Base-by-base conservation (phyloP, 2,113 vertebrate species). In the Lepus europaeus region DNA sequence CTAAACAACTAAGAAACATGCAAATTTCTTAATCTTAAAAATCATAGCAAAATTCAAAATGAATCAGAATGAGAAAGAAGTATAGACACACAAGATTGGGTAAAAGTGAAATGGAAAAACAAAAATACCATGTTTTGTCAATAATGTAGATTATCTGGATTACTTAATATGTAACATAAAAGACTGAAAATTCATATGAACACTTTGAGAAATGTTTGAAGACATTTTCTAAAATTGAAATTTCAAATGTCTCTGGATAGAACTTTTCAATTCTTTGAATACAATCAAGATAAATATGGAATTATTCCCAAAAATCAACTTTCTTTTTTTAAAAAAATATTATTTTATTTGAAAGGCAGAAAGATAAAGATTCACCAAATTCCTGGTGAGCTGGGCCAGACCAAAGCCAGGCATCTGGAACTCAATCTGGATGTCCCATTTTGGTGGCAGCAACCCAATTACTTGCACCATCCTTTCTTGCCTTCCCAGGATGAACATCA, bases 71-170 rank as follows among this genome's bases (percentile, higher is more conserved):
- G 22, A 25, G 31, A 33, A 83, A 51, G 16, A 22, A 19, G 3
- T 87, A 33, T 22, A 76, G 27, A 33, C 1, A 68, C 12, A 81
- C 2, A 85, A 36, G 3, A 3, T 76, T 49, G 11, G 6, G 2
- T 93, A 76, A 90, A 79, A 88, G 9, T 78, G 72, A 81, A 76
- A 79, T 45, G 23, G 10, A 19, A 82, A 82, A 81, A 8, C 39
- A 27, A 77, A 78, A 78, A 83, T 74, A 53, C 2, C 3, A 53
- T 51, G n/a, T 91, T 89, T 79, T 68, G 23, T 39, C 5, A 91
- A 84, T 12, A 59, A 78, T 59, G 5, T 78, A 22, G 29, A 81
- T 82, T 66, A 80, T 87, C 69, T 89, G 12, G 16, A 33, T 74
- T 61, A 92, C 31, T 77, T 13, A 70, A 2, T 53, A 56, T 90